A percentile compares a stretch with the other conserved stretches of the same genome.
These are phyloP conservation scores for Babylonia areolata DNA, from an alignment of 1,140 invertebrate species.

Conservation along the genomic window DNA sequence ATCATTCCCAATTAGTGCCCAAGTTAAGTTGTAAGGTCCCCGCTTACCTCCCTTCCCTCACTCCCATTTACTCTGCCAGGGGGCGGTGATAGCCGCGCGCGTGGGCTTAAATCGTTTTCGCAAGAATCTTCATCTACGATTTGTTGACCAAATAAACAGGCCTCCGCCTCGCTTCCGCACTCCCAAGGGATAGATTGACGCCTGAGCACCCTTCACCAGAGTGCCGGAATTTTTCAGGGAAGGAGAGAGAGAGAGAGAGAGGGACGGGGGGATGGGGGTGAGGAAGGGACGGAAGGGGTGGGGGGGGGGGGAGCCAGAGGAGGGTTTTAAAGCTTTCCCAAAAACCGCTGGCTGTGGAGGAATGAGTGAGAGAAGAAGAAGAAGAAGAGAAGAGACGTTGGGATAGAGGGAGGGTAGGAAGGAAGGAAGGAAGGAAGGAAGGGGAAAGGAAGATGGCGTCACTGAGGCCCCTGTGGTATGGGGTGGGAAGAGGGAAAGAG, in stretches of 20 bases:
- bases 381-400: neutral
- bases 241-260: neutral
- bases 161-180: neutral
- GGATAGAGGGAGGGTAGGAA: neutral
- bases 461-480: too few relatives aligned
- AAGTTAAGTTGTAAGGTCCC: slow-evolving; percentile 5
- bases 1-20: slow-evolving; percentile 33
- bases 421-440: neutral
- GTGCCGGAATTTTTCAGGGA: neutral
- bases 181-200: slow-evolving; percentile 5
- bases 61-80: neutral
- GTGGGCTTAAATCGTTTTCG: slow-evolving; percentile 34
- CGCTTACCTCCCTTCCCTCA: neutral
- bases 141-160: slow-evolving; percentile 42
- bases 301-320: too few relatives aligned
- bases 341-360: too few relatives aligned
- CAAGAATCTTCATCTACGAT: slow-evolving; percentile 35
- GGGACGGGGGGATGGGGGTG: neutral
- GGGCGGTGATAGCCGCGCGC: slow-evolving; percentile 17
- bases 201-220: neutral
- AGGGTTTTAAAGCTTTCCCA: neutral
- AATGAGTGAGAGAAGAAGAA: neutral
- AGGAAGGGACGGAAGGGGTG: neutral
- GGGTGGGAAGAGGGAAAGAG: too few relatives aligned
- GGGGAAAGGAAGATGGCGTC: neutral